Conservation (phyloP, 1,140 invertebrate genomes). For the Goniozus legneri region DNA sequence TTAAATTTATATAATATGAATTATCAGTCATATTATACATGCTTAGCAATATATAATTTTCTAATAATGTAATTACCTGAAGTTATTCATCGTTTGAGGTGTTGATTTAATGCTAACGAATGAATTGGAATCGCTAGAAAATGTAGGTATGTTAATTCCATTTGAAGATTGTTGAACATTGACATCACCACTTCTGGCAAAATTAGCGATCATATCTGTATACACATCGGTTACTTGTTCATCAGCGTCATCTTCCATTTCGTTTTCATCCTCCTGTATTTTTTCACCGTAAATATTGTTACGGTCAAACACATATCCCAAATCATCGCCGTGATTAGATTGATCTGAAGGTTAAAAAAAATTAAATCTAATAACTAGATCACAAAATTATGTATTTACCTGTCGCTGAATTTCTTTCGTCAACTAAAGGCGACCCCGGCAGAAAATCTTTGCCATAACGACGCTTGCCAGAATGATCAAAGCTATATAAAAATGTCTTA, state of each 20-base stretch:
- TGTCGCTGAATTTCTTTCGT: slow-evolving; percentile 16
- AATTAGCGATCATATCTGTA: slow-evolving; percentile 63
- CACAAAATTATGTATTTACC: slow-evolving; percentile 15
- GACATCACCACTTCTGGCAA: slow-evolving; percentile 56
- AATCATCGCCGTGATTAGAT: slow-evolving; percentile 65
- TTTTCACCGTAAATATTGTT: slow-evolving; percentile 60
- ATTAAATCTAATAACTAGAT: neutral
- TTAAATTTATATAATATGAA: neutral
- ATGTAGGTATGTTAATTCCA: slow-evolving; percentile 28
- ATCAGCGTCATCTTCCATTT: slow-evolving; percentile 54
- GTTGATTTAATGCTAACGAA: slow-evolving; percentile 57
- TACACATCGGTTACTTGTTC: slow-evolving; percentile 61
- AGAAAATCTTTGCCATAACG: slow-evolving; percentile 62
- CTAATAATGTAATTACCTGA: slow-evolving; percentile 45
- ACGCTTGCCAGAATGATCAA: slow-evolving; percentile 64
- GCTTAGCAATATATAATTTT: slow-evolving; percentile 1
- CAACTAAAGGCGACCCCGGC: slow-evolving; percentile 58
- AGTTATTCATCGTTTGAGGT: slow-evolving; percentile 51
- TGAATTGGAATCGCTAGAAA: slow-evolving; percentile 49
- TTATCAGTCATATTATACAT: neutral
- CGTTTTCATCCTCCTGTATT: slow-evolving; percentile 34
- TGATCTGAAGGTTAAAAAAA: slow-evolving; percentile 29
- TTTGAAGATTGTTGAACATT: neutral
- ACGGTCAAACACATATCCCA: slow-evolving; percentile 66
- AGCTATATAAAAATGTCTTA: slow-evolving; percentile 67